Conservation (phyloP, 2,113 vertebrate genomes). For the Sylvia atricapilla region DNA sequence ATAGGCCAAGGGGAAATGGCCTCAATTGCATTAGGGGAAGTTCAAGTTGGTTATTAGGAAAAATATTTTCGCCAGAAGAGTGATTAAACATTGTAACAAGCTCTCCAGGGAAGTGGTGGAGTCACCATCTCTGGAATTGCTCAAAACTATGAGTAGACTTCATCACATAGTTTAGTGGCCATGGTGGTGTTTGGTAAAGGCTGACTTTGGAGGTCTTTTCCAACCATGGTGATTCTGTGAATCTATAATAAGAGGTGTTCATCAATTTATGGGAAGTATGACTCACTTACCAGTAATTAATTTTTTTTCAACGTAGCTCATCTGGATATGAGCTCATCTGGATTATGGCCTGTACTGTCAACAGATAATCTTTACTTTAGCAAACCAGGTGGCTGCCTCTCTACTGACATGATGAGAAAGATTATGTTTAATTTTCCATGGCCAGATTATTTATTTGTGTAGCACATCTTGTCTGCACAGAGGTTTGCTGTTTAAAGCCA, state of each 20-base stretch:
- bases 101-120: neutral
- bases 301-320: neutral
- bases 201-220: neutral
- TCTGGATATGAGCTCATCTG: neutral
- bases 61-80: neutral
- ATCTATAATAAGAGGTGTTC: neutral
- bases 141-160: neutral
- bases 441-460: neutral
- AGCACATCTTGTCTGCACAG: neutral
- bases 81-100: neutral
- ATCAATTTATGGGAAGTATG: neutral
- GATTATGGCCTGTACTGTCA: neutral
- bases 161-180: neutral
- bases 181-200: neutral
- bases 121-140: neutral
- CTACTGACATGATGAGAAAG: neutral
- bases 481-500: neutral
- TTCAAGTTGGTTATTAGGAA: neutral
- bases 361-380: neutral
- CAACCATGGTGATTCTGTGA: neutral
- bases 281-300: neutral
- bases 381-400: neutral
- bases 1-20: neutral
- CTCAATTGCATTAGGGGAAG: neutral
- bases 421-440: neutral